These are phyloP conservation scores for Drosophila yakuba DNA, from an alignment of 1,140 invertebrate genomes.

Conservation along the genomic window DNA sequence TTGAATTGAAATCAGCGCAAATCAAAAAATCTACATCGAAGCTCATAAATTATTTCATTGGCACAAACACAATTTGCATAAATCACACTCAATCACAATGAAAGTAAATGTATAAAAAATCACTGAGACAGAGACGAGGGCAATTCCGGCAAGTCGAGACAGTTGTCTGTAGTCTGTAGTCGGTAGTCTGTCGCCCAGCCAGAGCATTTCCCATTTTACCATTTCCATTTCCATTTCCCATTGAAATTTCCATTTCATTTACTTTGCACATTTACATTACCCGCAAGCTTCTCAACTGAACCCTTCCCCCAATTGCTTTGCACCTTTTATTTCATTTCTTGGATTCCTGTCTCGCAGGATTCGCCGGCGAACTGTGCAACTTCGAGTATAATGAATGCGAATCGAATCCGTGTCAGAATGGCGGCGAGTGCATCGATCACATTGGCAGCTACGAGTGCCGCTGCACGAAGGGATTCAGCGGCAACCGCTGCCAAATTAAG, in stretches of 20 bases:
- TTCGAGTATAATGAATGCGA: conserved; percentile 95
- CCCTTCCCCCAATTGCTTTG: neutral
- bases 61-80: conserved; percentile 79
- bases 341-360: conserved; percentile 85
- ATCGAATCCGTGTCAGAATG: conserved; percentile 93
- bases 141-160: conserved; percentile 30
- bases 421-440: conserved; percentile 92
- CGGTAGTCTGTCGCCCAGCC: conserved; percentile 11
- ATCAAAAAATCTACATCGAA: conserved; percentile 58
- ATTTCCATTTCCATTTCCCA: conserved; percentile 27
- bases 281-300: conserved; percentile 17
- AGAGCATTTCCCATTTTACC: conserved; percentile 26
- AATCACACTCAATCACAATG: conserved; percentile 71
- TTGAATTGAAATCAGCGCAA: conserved; percentile 41
- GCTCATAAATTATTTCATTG: conserved; percentile 77
- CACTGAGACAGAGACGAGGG: conserved; percentile 25
- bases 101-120: conserved; percentile 52
- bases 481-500: conserved; percentile 89
- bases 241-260: conserved; percentile 82
- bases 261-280: conserved; percentile 77
- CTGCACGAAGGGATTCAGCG: conserved; percentile 92
- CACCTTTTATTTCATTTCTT: neutral
- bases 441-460: conserved; percentile 91
- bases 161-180: conserved; percentile 4
- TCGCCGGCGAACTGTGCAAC: conserved; percentile 91